Evolutionary conservation across 2,797 vertebrate genomes (phyloP).

Genomic region (Gallinago solitaria): DNA sequence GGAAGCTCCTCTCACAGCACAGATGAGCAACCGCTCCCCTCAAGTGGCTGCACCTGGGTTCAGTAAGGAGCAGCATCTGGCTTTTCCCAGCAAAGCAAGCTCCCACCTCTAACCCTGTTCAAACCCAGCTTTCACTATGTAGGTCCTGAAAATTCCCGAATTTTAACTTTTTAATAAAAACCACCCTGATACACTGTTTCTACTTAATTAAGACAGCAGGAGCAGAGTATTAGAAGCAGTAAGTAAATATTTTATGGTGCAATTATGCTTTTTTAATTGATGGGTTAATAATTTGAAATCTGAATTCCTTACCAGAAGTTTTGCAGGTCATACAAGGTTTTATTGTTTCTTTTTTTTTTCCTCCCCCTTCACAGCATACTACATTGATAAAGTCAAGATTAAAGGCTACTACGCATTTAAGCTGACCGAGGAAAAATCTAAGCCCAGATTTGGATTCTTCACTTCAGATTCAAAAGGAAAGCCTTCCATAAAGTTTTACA

Average conservation of each 20-base stretch:
- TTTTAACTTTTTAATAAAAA: neutral
- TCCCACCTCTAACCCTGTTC: neutral
- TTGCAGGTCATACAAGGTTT: neutral
- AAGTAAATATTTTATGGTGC: neutral
- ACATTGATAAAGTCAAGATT: slow-evolving; percentile 87
- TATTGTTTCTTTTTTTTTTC: neutral
- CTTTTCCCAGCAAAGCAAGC: neutral
- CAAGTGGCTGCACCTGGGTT: neutral
- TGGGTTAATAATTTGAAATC: neutral
- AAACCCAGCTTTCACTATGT: neutral
- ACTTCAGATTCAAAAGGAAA: slow-evolving; percentile 87
- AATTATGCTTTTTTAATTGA: neutral
- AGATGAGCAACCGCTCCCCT: neutral
- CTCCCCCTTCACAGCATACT: slow-evolving; percentile 76
- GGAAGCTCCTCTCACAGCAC: neutral
- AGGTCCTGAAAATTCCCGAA: neutral
- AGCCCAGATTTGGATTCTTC: slow-evolving; percentile 88
- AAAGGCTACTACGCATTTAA: slow-evolving; percentile 92
- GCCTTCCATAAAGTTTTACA: slow-evolving; percentile 84
- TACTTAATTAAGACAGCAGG: neutral
- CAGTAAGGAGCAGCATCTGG: neutral
- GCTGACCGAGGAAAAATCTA: slow-evolving; percentile 88
- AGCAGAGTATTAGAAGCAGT: neutral
- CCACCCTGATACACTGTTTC: neutral
- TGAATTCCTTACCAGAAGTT: neutral